Conservation (phyloP, 2,888 invertebrate species). For the Lamellibrachia satsuma region DNA sequence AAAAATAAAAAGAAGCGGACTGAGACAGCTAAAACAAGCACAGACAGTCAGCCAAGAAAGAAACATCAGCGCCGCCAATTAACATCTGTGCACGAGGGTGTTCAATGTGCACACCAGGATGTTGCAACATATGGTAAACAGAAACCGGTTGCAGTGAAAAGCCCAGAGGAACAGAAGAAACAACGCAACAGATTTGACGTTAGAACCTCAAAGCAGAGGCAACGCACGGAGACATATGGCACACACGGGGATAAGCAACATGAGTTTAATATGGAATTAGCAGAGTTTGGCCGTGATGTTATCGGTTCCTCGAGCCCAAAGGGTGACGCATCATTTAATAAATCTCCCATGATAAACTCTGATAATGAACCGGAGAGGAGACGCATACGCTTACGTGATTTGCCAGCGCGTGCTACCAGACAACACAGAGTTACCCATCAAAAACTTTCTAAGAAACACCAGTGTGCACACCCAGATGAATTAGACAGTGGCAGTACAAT, state of each 20-base stretch:
- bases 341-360: neutral
- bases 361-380: neutral
- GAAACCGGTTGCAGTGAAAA: neutral
- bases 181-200: neutral
- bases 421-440: neutral
- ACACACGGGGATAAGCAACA: neutral
- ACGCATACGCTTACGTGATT: neutral
- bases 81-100: neutral
- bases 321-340: neutral
- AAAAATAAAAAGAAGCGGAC: neutral
- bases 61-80: neutral
- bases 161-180: neutral
- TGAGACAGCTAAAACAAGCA: neutral
- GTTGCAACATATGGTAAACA: neutral
- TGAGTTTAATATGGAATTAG: neutral
- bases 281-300: neutral
- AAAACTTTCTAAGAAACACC: neutral
- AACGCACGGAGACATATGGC: neutral
- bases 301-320: neutral
- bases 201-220: neutral
- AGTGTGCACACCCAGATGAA: neutral
- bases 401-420: neutral
- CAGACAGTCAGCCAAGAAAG: neutral
- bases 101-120: neutral
- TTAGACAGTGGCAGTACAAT: neutral